These are phyloP conservation scores for Muntiacus reevesi DNA, from an alignment of 2,113 vertebrate genomes.

Conservation along the genomic window DNA sequence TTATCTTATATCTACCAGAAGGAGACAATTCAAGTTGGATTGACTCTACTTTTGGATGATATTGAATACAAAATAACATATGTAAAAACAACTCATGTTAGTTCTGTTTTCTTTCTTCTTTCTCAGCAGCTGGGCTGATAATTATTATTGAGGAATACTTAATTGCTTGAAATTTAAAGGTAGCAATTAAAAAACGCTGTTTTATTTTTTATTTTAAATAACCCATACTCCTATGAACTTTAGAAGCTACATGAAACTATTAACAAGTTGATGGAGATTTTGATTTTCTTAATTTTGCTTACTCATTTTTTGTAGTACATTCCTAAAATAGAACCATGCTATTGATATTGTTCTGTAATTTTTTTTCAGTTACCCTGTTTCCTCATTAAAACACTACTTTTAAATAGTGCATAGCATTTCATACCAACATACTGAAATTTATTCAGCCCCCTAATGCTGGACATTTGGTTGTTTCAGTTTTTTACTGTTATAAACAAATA, in stretches of 20 bases:
- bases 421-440: background rate
- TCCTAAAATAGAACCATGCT: background rate
- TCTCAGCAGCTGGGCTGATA: background rate
- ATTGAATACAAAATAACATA: background rate
- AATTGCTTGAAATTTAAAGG: conserved; percentile 18
- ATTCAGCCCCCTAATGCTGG: background rate
- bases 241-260: background rate
- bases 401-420: background rate
- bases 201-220: conserved; percentile 11
- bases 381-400: background rate
- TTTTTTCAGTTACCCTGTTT: background rate
- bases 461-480: background rate
- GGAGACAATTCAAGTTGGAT: background rate
- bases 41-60: conserved; percentile 23
- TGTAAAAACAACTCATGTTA: background rate
- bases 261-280: background rate
- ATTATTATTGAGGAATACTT: conserved; percentile 17
- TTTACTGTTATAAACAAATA: conserved; percentile 6
- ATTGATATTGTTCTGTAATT: background rate
- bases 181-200: background rate
- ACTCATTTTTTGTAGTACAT: conserved; percentile 14
- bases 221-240: background rate
- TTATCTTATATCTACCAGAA: background rate
- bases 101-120: background rate
- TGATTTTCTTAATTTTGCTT: conserved; percentile 25